Evolutionary conservation across 2,797 vertebrate species (phyloP).

Genomic region (Thunnus albacares): DNA sequence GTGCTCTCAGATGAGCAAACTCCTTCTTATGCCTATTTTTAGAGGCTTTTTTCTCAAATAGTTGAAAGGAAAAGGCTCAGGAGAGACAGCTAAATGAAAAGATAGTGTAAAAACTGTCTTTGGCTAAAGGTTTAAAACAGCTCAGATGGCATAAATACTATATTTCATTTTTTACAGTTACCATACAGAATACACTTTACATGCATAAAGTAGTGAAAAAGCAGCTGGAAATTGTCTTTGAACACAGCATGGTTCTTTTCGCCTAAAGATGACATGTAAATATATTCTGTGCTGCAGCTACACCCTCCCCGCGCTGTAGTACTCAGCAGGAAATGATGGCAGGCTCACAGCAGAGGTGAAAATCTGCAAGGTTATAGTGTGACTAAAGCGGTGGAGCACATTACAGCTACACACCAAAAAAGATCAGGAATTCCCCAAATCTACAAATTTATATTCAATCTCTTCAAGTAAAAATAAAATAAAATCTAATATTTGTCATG

Average conservation of each 20-base stretch:
- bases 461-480: neutral
- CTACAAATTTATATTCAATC: neutral
- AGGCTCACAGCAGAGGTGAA: conserved; percentile 45
- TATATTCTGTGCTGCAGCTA: conserved; percentile 42
- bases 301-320: conserved; percentile 6
- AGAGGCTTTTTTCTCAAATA: neutral
- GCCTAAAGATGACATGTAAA: conserved; percentile 17
- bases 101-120: neutral
- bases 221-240: neutral
- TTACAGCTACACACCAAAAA: neutral
- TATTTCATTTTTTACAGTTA: neutral
- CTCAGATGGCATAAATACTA: neutral
- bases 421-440: neutral
- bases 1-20: neutral
- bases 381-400: neutral
- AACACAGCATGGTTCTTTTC: neutral
- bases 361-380: conserved; percentile 38
- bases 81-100: neutral
- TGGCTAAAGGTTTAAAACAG: neutral
- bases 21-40: neutral
- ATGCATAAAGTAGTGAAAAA: neutral
- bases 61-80: neutral
- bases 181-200: neutral
- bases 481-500: neutral
- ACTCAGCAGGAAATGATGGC: conserved; percentile 36